A percentile compares a stretch with the other conserved stretches of the same genome.
phyloP scores from a whole-genome alignment of 64 coral and sea anemone genomes.

The Exaiptasia diaphana region DNA sequence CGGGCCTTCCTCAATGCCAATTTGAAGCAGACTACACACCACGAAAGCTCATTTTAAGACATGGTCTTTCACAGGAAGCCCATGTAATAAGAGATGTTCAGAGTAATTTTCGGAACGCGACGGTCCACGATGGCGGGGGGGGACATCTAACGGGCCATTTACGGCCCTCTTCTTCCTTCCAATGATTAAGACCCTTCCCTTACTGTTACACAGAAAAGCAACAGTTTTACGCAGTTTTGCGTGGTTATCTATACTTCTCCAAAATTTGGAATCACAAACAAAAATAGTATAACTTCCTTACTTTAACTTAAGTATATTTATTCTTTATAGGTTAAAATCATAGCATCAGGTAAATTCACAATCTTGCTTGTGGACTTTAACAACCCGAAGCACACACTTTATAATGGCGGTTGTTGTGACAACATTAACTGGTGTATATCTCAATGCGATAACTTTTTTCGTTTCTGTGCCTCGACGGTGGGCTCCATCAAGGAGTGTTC shows the following conservation, averaged over 20 bases:
- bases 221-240: neutral
- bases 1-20: too few relatives aligned
- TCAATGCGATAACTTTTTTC: conserved; percentile 46
- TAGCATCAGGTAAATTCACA: conserved; percentile 16
- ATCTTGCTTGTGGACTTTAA: conserved; percentile 23
- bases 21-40: too few relatives aligned
- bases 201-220: neutral
- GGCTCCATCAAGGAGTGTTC: conserved; percentile 5
- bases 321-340: neutral
- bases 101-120: too few relatives aligned
- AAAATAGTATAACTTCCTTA: neutral
- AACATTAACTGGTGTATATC: conserved; percentile 5
- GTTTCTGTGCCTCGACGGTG: conserved; percentile 37
- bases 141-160: neutral
- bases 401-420: conserved; percentile 51
- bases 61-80: too few relatives aligned
- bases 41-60: too few relatives aligned
- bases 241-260: neutral
- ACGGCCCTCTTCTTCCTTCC: neutral
- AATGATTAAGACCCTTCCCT: neutral
- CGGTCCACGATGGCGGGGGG: too few relatives aligned
- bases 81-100: too few relatives aligned
- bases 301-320: too few relatives aligned
- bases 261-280: neutral
- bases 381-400: conserved; percentile 3